phyloP scores from a whole-genome alignment of 1,140 invertebrate species.

The Cotesia glomerata region DNA sequence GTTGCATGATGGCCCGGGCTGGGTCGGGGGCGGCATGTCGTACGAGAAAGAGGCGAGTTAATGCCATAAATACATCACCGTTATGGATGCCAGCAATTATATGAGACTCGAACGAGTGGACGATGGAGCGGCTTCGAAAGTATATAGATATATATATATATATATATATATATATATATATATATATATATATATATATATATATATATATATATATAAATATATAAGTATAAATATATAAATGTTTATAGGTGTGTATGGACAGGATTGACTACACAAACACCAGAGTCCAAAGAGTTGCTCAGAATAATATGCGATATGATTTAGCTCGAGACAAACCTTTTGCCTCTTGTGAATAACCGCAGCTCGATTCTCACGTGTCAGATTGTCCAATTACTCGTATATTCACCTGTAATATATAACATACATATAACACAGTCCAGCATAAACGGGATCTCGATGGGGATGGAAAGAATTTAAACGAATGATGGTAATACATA shows the following conservation, averaged over 20 bases:
- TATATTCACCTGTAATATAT: too few relatives aligned
- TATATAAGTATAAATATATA: not conserved
- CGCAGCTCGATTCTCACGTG: too few relatives aligned
- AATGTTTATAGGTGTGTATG: constrained; percentile 10
- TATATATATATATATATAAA: constrained; percentile 43
- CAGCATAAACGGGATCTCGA: not conserved
- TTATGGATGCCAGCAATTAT: constrained; percentile 65
- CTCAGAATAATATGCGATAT: constrained; percentile 21
- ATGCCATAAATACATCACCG: constrained; percentile 63
- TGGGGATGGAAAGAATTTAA: not conserved
- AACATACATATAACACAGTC: too few relatives aligned
- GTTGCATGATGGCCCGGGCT: constrained; percentile 54
- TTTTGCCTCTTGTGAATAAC: not conserved
- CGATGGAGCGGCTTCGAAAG: constrained; percentile 48
- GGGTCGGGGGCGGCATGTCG: constrained; percentile 36
- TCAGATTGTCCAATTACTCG: too few relatives aligned
- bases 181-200: constrained; percentile 5
- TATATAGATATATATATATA: constrained; percentile 42
- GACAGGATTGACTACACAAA: too few relatives aligned
- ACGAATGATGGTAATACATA: too few relatives aligned
- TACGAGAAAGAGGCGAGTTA: constrained; percentile 62
- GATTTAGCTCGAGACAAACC: constrained; percentile 39
- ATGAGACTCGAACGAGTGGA: constrained; percentile 51
- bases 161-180: constrained; percentile 11
- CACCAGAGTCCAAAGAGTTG: constrained; percentile 28